Base-by-base conservation (phyloP, 2,113 vertebrate species). In the Toxotes chatareus region DNA sequence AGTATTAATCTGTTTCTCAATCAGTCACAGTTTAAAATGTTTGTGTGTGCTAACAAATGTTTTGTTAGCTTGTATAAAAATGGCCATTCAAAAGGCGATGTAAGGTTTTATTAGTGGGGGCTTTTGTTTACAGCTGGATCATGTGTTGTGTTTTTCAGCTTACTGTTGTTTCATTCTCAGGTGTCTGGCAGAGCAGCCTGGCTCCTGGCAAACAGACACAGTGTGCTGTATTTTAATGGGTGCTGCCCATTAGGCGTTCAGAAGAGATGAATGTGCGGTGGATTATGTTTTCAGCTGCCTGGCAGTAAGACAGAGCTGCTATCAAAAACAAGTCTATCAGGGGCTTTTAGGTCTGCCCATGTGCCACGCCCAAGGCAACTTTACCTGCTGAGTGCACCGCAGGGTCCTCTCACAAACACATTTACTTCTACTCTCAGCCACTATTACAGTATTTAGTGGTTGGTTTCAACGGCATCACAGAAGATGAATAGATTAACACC, bases 261-360 rank as follows among this genome's bases (percentile, higher is more conserved):
- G 44, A 32, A 36, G 67, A 82, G 86, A 83, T 81, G 68, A 80
- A 80, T 80, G 78, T 86, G 73, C 59, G 76, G 40, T 76, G 78
- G 79, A 78, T 87, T 34, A 80, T 83, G 66, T 72, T 86, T 77
- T 88, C 64, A 80, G 64, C 60, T 51, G 69, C 51, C 64, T 85
- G 76, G 79, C 71, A 74, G 38, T 66, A 82, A 79, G 86, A 91
- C 51, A 13, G 56, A 90, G 73, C 84, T 47, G 65, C 81, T 82
- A 27, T 76, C 88, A 82, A 69, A 60, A 62, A 32, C 53, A 60
- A 78, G 73, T 75, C 55, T 38, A 63, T 61, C 61, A 65, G 16
- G 51, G 67, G 67, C 85, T 89, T 86, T 89, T 84, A 84, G 72
- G 69, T 79, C 49, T 61, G 77, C 31, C 38, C 63, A 0, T 64